phyloP scores from a whole-genome alignment of 2,797 vertebrate species.

The Chelmon rostratus region DNA sequence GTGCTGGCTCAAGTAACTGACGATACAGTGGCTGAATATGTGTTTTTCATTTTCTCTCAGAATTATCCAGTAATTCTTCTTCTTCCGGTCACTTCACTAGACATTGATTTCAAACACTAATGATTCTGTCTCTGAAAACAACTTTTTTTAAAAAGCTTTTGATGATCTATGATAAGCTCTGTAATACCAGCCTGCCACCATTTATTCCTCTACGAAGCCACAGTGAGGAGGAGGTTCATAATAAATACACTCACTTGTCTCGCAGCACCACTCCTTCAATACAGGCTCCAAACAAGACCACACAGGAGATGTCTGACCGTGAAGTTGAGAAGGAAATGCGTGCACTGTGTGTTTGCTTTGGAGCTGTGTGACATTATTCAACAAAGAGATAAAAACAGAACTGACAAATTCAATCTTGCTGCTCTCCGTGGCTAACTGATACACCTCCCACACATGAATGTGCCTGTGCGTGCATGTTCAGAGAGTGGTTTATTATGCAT shows the following conservation, averaged over 20 bases:
- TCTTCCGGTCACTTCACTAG: no score
- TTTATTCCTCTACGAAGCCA: neutral
- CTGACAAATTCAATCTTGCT: neutral
- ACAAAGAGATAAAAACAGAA: neutral
- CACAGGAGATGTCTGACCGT: constrained; percentile 91
- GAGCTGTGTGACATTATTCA: neutral
- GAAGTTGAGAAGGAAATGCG: constrained; percentile 80
- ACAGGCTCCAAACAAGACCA: constrained; percentile 94
- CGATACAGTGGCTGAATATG: neutral
- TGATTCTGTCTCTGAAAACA: neutral
- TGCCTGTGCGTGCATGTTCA: neutral
- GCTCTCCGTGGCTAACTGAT: neutral
- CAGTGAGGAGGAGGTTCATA: neutral
- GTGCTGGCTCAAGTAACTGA: neutral
- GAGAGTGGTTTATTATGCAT: neutral
- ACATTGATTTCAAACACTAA: no score
- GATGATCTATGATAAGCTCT: neutral
- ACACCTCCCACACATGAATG: neutral
- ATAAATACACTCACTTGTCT: constrained; percentile 90
- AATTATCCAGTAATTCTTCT: no score
- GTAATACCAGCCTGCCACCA: neutral
- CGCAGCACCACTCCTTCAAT: constrained; percentile 95
- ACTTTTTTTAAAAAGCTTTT: neutral
- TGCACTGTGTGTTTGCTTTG: neutral
- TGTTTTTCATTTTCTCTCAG: neutral